These are phyloP conservation scores for Chymomyza costata DNA, from an alignment of 1,140 invertebrate genomes.

Conservation along the genomic window DNA sequence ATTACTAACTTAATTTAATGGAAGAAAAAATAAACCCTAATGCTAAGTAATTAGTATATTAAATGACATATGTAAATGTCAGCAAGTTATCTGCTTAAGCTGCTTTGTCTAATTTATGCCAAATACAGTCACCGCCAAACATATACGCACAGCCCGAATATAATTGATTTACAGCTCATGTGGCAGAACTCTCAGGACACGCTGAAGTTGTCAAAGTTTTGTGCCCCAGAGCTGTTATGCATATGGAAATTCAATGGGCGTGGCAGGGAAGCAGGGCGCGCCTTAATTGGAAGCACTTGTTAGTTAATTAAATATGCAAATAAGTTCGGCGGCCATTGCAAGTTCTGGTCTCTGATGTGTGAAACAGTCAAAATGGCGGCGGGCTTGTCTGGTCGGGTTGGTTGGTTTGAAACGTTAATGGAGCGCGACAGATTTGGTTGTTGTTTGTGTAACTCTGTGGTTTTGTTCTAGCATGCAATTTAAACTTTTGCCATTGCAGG, in stretches of 20 bases:
- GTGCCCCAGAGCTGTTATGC: constrained; percentile 1
- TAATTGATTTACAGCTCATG: constrained; percentile 39
- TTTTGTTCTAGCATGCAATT: constrained; percentile 18
- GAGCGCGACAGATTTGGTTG: constrained; percentile 34
- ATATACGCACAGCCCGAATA: constrained; percentile 10
- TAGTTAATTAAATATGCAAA: constrained; percentile 58
- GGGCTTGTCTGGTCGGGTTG: constrained; percentile 1
- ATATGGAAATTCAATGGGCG: neutral
- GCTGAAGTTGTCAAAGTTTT: constrained; percentile 1
- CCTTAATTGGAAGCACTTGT: constrained; percentile 52
- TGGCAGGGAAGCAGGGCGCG: too few relatives aligned
- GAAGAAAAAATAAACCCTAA: too few relatives aligned
- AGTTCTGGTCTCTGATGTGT: constrained; percentile 7
- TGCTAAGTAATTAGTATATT: too few relatives aligned
- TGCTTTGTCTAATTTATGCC: constrained; percentile 32
- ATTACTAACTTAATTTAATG: too few relatives aligned
- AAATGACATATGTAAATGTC: too few relatives aligned
- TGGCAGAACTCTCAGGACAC: too few relatives aligned
- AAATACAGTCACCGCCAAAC: constrained; percentile 21
- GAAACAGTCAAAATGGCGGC: too few relatives aligned
- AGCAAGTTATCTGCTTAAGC: neutral
- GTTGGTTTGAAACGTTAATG: constrained; percentile 27
- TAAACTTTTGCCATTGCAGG: constrained; percentile 34
- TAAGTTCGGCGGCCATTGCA: constrained; percentile 21
- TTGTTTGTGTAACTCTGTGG: too few relatives aligned